Conservation (phyloP, 2,113 vertebrate genomes). For the Pica pica region DNA sequence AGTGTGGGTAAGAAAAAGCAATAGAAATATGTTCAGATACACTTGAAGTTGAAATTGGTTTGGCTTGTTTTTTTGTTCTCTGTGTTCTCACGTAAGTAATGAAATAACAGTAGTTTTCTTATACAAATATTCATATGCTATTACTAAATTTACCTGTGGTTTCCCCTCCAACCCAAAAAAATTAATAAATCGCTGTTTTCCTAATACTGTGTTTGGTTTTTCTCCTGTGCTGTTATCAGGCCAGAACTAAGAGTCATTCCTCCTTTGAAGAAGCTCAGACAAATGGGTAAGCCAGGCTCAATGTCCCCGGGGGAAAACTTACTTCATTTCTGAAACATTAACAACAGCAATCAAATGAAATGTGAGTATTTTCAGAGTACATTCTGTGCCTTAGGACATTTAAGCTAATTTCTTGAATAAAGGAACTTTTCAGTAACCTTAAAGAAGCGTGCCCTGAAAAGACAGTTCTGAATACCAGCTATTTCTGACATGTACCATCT, state of each 20-base stretch:
- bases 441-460: slow-evolving; percentile 60
- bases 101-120: slow-evolving; percentile 12
- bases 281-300: slow-evolving; percentile 57
- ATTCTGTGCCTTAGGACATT: slow-evolving; percentile 69
- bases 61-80: not conserved
- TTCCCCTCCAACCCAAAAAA: not conserved
- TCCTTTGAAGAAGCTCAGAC: slow-evolving; percentile 63
- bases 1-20: not conserved
- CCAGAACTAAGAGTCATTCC: slow-evolving; percentile 18
- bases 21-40: not conserved
- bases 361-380: slow-evolving; percentile 71
- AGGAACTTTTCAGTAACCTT: slow-evolving; percentile 68
- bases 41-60: not conserved
- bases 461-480: slow-evolving; percentile 56
- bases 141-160: slow-evolving; percentile 37
- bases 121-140: not conserved
- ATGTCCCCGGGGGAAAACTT: slow-evolving; percentile 52
- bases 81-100: not conserved
- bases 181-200: slow-evolving; percentile 1
- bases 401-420: slow-evolving; percentile 68
- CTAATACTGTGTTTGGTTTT: slow-evolving; percentile 12
- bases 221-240: slow-evolving; percentile 42
- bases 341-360: slow-evolving; percentile 73
- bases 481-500: slow-evolving; percentile 49
- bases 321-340: slow-evolving; percentile 73